Base-by-base conservation (phyloP, 2,888 invertebrate species). In the Harpalus rubripes region DNA sequence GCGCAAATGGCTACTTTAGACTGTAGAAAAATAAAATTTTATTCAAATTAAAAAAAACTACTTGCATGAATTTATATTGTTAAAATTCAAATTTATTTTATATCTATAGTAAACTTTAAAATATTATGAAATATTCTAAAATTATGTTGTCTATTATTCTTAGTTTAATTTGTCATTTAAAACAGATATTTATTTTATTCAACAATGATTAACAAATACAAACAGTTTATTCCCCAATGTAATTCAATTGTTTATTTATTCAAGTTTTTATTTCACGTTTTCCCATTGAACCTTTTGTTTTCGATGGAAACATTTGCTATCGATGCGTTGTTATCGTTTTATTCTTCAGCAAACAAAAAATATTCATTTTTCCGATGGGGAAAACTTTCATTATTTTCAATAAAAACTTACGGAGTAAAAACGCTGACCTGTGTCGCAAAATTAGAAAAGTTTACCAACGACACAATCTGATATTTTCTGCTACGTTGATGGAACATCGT, bases 341-440 rank as follows among this genome's bases (percentile, higher is more conserved):
- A 32, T 32, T 32, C 32, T 26, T 0, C 26, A 18, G 7, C 39
- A 68, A 39, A 15, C 7, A 68, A 68, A 63, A 68, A 68, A 68
- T 32, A 32, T 65, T 65, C 26, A 68, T 68, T 68, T 68, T 39
- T 52, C 8, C 44, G 39, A 32, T n/a, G 32, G 32, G 15, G 32
- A 68, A 68, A 32, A 26, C 39, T 68, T 68, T 15, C 68, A 39
- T 68, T 68, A 68, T 68, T 68, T 68, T 68, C 15, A 68, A 68
- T 68, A 68, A 68, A 68, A 68, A 68, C 32, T 68, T 68, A 6
- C 7, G 32, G 32, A 63, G 22, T 63, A 63, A 7, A 26, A 26
- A 63, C 22, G 22, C 22, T 26, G 63, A 26, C 22, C 32, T 39
- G 68, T n/a, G 39, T 32, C 15, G 39, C 12, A 15, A 68, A 68